A percentile compares a stretch with the other conserved stretches of the same genome.
These are phyloP conservation scores for Yponomeuta evonymella DNA, from an alignment of 2,888 invertebrate species.

Conservation along the genomic window DNA sequence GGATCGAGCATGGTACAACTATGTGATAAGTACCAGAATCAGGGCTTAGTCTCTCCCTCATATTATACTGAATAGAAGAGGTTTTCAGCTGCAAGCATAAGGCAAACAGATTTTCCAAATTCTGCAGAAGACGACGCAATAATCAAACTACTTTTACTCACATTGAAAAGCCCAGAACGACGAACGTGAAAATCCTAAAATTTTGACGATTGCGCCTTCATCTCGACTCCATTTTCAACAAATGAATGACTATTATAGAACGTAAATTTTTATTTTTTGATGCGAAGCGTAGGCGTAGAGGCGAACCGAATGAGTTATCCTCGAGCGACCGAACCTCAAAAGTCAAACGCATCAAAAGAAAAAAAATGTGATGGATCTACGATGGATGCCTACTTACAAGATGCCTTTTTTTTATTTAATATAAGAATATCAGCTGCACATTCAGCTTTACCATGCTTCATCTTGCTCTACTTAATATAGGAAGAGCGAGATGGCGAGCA, in stretches of 20 bases:
- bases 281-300: neutral
- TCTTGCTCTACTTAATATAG: no score
- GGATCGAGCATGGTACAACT: conserved; percentile 50
- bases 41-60: conserved; percentile 68
- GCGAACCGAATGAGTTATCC: neutral
- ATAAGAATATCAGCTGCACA: no score
- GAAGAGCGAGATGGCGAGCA: no score
- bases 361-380: no score
- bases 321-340: neutral
- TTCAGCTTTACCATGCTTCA: no score
- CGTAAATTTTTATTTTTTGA: conserved; percentile 26
- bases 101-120: conserved; percentile 34
- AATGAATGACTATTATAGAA: conserved; percentile 57
- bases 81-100: conserved; percentile 30
- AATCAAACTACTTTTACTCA: conserved; percentile 42
- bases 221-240: conserved; percentile 74
- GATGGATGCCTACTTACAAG: no score
- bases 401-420: no score
- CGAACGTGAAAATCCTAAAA: conserved; percentile 61
- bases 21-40: conserved; percentile 45
- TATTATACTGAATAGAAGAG: conserved; percentile 49
- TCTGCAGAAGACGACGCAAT: conserved; percentile 46
- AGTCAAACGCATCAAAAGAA: no score
- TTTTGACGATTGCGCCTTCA: conserved; percentile 60
- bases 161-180: conserved; percentile 52